Base-by-base conservation (phyloP, 2,797 vertebrate genomes). In the Euphonia xanthogaster region DNA sequence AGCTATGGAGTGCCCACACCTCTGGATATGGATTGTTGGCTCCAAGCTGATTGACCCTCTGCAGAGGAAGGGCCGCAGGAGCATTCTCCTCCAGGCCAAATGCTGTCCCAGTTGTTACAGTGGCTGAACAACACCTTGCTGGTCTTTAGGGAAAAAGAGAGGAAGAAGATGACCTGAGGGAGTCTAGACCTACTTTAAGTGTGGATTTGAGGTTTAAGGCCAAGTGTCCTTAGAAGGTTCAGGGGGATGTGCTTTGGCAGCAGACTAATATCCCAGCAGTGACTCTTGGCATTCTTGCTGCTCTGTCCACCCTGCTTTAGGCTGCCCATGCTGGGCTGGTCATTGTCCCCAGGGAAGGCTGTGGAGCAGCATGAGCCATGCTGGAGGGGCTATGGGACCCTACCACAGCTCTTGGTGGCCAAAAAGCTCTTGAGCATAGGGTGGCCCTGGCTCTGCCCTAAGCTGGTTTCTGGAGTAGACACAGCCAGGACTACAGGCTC, bases 71-170 rank as follows among this genome's bases (percentile, higher is more conserved):
- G 40, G 40, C 40, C 40, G 19, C 8, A 4, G 40, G 10, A 5
- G 50, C 6, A 5, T 65, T 37, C 54, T 85, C 58, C 74, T 79
- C 37, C 58, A 58, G 63, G 48, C 20, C 50, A 65, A 27, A 50
- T 2, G 2, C 35, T 47, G 39, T 57, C 24, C 63, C 27, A 28
- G 0, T 31, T 25, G 7, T 9, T 77, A 1, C 4, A 20, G 47
- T 74, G 86, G 28, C 51, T 71, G 48, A 92, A 45, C 35, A 77
- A 12, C 15, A 33, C 16, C 19, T 19, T 45, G 6, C 45, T 51
- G 77, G 10, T 47, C 23, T 1, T 2, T 14, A 71, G 23, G 15
- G 28, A 12, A 65, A 73, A 80, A 30, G 16, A 6, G 14, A 84
- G 37, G 33, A 68, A 44, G 40, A 63, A 40, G 50, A 12, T 45